phyloP scores from a whole-genome alignment of 2,888 invertebrate genomes.

The Papilio protenor region DNA sequence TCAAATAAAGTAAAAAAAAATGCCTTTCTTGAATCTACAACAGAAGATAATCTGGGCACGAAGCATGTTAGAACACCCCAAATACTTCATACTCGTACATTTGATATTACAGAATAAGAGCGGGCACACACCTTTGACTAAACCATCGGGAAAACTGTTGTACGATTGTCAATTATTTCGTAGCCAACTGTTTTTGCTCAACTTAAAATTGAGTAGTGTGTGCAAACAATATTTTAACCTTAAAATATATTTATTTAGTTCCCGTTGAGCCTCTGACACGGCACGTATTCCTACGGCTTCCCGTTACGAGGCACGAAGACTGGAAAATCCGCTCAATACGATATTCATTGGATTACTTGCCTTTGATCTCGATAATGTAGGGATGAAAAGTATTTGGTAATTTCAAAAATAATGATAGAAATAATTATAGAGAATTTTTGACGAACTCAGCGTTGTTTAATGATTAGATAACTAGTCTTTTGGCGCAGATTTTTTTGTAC shows the following conservation, averaged over 20 bases:
- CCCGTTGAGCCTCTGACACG: constrained; percentile 1
- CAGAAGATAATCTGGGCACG: not conserved
- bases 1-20: not conserved
- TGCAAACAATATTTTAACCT: not conserved
- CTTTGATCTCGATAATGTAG: constrained; percentile 10
- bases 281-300: constrained; percentile 32
- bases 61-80: not conserved
- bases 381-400: not conserved
- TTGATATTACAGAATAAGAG: too few relatives aligned
- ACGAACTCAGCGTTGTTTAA: too few relatives aligned
- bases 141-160: too few relatives aligned
- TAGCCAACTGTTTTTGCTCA: too few relatives aligned
- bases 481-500: too few relatives aligned
- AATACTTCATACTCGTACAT: not conserved
- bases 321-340: constrained; percentile 19
- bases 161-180: too few relatives aligned
- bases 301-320: constrained; percentile 11
- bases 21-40: not conserved
- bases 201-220: not conserved
- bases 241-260: constrained; percentile 1
- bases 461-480: too few relatives aligned
- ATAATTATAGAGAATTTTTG: not conserved
- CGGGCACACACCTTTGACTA: too few relatives aligned
- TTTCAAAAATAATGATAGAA: not conserved
- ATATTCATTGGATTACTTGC: constrained; percentile 33